Evolutionary conservation across 2,888 invertebrate genomes (phyloP), one percentile per base, ranked within the genome.

Genomic region (Limnephilus lunatus): DNA sequence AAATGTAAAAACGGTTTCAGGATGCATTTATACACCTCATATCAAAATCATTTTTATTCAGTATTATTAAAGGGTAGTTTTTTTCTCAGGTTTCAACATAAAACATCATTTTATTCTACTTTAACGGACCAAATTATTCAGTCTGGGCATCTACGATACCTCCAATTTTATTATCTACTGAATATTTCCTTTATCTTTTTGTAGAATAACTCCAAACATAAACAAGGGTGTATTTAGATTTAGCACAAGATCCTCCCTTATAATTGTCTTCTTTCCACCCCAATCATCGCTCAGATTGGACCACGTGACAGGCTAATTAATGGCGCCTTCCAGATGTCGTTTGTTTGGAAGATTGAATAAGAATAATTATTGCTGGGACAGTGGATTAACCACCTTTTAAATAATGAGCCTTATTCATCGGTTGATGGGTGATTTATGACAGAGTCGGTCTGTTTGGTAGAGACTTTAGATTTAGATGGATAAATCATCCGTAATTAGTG

Each of bases 231-330:
- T n/a, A 48, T 48, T 48, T 48, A 15, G 14, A 9, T 25, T 68
- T 9, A 68, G 9, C n/a, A 7, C 7, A 25, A n/a, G 68, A n/a
- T 25, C 5, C 7, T 68, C 25, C 68, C 25, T 9, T n/a, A 44
- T 30, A 39, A 86, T 86, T 86, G 86, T 86, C 44, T 30, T 48
- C 85, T 89, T 89, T 30, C 83, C 85, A 91, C 90, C 91, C 92
- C 80, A 82, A 92, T 92, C 93, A 93, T 93, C 89, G 89, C 90
- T 86, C 86, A 53, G 91, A 93, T 93, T 90, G 89, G 87, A 92
- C 92, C 90, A 80, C 91, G 80, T 85, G 92, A 92, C 92, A 92
- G 90, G 32, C 88, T 90, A 85, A 92, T 92, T 92, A 92, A 92
- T 92, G 92, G 85, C 80, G 85, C 80, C 3, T 89, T n/a, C 85